These are phyloP conservation scores for Ptychadena robeensis DNA, from an alignment of 2,797 vertebrate species.

Conservation along the genomic window DNA sequence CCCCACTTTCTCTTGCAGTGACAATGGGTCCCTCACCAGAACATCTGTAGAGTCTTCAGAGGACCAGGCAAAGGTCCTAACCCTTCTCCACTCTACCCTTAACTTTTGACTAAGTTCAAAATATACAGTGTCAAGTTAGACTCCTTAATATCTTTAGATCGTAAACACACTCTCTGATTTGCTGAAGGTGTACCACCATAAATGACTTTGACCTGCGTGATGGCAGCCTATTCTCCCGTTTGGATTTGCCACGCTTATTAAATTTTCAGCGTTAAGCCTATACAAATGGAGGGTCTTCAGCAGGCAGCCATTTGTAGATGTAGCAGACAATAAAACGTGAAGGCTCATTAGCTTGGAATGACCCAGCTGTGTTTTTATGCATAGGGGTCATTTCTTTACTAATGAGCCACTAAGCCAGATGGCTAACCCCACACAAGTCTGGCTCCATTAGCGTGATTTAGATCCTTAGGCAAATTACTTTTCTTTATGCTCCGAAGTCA, in stretches of 20 bases:
- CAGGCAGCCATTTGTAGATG: conserved; percentile 51
- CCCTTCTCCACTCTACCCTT: no score
- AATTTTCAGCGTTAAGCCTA: conserved; percentile 14
- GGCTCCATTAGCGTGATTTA: conserved; percentile 65
- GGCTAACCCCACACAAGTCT: conserved; percentile 64
- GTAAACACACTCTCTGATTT: neutral
- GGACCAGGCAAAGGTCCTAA: no score
- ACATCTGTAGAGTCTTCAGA: neutral
- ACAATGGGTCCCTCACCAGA: neutral
- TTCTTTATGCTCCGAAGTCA: conserved; percentile 16
- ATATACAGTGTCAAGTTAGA: neutral
- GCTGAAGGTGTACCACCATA: neutral
- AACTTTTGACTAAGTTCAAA: neutral
- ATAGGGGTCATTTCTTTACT: conserved; percentile 70
- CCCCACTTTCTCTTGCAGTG: neutral
- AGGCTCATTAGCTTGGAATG: conserved; percentile 71
- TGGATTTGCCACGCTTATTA: conserved; percentile 2
- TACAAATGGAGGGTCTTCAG: conserved; percentile 20
- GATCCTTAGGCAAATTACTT: conserved; percentile 66
- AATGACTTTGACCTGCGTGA: neutral
- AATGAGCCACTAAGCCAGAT: conserved; percentile 70
- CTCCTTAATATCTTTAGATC: neutral
- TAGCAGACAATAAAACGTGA: conserved; percentile 66
- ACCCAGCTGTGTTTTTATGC: conserved; percentile 68
- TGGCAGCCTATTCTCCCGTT: neutral